A percentile compares a stretch with the other conserved stretches of the same genome.
phyloP scores from a whole-genome alignment of 1,140 invertebrate genomes.

The Dufourea novaeangliae region DNA sequence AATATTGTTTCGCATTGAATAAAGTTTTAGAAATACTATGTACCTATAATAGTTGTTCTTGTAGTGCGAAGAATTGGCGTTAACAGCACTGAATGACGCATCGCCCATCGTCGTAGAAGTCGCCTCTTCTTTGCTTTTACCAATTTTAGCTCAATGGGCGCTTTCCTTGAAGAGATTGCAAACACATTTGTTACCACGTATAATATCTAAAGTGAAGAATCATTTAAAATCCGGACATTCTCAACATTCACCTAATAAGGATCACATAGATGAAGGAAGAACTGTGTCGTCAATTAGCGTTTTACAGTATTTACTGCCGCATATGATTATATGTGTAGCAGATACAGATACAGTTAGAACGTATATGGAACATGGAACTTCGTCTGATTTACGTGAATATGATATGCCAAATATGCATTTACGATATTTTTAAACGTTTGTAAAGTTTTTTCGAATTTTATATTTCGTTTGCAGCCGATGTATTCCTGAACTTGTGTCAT shows the following conservation, averaged over 20 bases:
- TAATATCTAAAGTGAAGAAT: constrained; percentile 73
- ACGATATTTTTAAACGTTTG: not conserved
- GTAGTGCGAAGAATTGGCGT: constrained; percentile 83
- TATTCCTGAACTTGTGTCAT: constrained; percentile 79
- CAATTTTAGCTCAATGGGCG: constrained; percentile 86
- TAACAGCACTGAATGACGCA: constrained; percentile 82
- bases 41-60: constrained; percentile 47
- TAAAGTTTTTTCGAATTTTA: constrained; percentile 58
- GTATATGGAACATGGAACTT: constrained; percentile 72
- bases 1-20: not conserved
- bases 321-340: constrained; percentile 80
- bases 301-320: constrained; percentile 81
- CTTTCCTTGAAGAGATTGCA: constrained; percentile 82
- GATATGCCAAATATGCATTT: constrained; percentile 30
- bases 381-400: constrained; percentile 79
- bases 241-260: constrained; percentile 72
- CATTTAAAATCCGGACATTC: constrained; percentile 68
- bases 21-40: not conserved
- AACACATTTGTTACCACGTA: constrained; percentile 77
- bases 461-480: constrained; percentile 79
- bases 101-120: constrained; percentile 81
- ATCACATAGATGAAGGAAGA: constrained; percentile 72
- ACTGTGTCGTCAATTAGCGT: constrained; percentile 74
- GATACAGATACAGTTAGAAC: constrained; percentile 77
- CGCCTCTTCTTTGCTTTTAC: constrained; percentile 80